A percentile compares a stretch with the other conserved stretches of the same genome.
phyloP scores from a whole-genome alignment of 2,113 vertebrate species.

The Apteryx owenii region DNA sequence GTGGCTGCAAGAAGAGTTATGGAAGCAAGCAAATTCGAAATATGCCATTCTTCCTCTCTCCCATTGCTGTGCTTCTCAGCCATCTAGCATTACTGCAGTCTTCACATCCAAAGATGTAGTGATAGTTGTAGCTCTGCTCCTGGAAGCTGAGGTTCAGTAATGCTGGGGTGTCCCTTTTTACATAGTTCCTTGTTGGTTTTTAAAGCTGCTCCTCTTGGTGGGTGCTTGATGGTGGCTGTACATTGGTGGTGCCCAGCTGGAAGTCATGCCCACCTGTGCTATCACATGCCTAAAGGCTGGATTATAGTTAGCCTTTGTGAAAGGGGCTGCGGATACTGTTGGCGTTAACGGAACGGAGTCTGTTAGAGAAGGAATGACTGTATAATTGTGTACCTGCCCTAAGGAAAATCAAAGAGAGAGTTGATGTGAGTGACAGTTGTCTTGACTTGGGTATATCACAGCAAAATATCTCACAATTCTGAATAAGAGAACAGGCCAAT shows the following conservation, averaged over 20 bases:
- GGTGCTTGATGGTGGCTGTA: background rate
- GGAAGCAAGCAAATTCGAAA: background rate
- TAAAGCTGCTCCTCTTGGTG: background rate
- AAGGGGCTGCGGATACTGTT: background rate
- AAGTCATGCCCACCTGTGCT: background rate
- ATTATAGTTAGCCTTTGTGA: rapidly evolving
- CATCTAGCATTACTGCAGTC: rapidly evolving
- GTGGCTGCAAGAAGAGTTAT: background rate
- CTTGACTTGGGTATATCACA: background rate
- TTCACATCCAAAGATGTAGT: background rate
- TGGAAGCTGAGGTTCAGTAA: background rate
- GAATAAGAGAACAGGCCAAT: background rate
- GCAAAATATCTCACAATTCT: background rate
- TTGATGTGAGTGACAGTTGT: background rate
- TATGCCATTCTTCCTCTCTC: background rate
- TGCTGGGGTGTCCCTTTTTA: background rate
- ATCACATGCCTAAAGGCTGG: background rate
- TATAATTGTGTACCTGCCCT: background rate
- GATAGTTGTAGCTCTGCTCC: rapidly evolving
- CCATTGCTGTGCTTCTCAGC: background rate
- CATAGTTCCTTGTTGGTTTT: background rate
- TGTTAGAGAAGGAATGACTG: background rate
- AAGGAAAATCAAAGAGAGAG: background rate
- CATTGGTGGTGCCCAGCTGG: rapidly evolving
- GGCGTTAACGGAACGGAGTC: background rate